Percentiles rank a stretch among this genome's conserved stretches.
phyloP scores from a whole-genome alignment of 2,113 vertebrate genomes.

The Cyprinodon brontotheroides region DNA sequence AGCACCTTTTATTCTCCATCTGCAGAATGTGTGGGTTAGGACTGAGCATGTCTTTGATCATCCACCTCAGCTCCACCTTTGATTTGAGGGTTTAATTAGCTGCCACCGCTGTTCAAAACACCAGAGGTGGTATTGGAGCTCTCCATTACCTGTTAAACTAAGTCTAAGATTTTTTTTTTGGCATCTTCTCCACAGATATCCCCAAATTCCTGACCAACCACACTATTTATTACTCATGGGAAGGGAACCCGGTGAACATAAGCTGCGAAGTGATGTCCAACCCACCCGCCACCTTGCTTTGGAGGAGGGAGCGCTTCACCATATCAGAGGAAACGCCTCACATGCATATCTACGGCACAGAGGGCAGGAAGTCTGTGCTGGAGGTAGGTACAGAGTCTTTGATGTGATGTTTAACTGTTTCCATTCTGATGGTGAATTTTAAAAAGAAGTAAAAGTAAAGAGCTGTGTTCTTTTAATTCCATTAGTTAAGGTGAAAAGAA shows the following conservation, averaged over 20 bases:
- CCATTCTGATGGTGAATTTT: too few species aligned
- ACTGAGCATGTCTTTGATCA: constrained; percentile 21
- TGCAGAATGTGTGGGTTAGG: background rate
- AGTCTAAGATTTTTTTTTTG: background rate
- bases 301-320: constrained; percentile 90
- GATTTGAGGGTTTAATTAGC: constrained; percentile 44
- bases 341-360: constrained; percentile 83
- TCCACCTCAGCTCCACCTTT: constrained; percentile 35
- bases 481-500: background rate
- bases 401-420: background rate
- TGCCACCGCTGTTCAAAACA: constrained; percentile 8
- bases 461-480: background rate
- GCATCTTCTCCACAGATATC: constrained; percentile 82
- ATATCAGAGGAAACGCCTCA: constrained; percentile 89
- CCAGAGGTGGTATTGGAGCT: background rate
- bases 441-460: background rate
- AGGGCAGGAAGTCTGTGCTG: constrained; percentile 85
- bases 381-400: constrained; percentile 80
- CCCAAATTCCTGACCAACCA: constrained; percentile 95
- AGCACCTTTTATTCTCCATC: background rate
- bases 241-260: constrained; percentile 97
- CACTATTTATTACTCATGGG: constrained; percentile 96
- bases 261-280: constrained; percentile 95
- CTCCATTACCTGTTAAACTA: too few species aligned
- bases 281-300: constrained; percentile 89